Base-by-base conservation (phyloP, 2,888 invertebrate species). In the Oxycera nigricornis region DNA sequence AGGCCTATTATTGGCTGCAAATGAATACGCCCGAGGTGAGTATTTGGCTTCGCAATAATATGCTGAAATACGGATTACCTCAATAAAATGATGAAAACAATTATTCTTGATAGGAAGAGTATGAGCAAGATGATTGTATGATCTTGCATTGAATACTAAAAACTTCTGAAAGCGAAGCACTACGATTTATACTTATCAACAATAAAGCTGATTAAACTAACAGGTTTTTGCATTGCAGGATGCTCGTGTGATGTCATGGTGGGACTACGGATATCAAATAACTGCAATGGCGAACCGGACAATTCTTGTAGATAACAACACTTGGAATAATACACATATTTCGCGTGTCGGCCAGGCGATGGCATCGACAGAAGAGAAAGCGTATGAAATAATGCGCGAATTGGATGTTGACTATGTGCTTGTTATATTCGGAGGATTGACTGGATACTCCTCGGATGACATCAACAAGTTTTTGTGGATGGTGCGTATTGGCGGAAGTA, bases 381-480 rank as follows among this genome's bases (percentile, higher is more conserved):
- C 98, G 0, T 98, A 98, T 83, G 96, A 97, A 86, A 99, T 98
- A 80, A 98, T 98, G 98, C 88, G 91, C 76, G 98, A 98, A 83
- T 85, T 98, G 50, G 98, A 99, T 83, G 98, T 99, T 1, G 94
- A 98, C 85, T 99, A 98, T 84, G 98, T 99, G 17, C 88, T 98
- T 0, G 98, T 98, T 1, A 98, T 98, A 81, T 98, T 98, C 86
- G 98, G 98, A 17, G 98, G 98, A n/a, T 89, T 98, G 0, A 97
- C 97, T 0, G 98, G 98, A 0, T 99, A 98, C 84, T 97, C 97
- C 0, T 97, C 97, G 0, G 98, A 99, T 86, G 98, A 98, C 85
- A 98, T 98, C 77, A 99, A 99, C 87, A 99, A 98, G 88, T 98
- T 98, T 87, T 89, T 99, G 77, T 98, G 98, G 98, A 99, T 98